These are phyloP conservation scores for Spisula solida DNA, from an alignment of 2,888 invertebrate species.

Conservation along the genomic window DNA sequence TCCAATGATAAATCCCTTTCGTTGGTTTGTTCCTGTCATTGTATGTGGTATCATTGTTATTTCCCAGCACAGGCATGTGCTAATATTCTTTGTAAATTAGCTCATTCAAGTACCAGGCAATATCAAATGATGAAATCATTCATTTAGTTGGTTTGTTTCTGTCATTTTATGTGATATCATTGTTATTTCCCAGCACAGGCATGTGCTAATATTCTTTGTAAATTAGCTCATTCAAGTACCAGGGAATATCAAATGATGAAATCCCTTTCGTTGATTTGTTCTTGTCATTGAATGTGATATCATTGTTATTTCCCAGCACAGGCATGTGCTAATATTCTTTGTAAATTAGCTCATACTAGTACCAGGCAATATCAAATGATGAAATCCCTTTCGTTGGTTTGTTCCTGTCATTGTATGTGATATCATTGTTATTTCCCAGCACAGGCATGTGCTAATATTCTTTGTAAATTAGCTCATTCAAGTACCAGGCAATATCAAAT, in stretches of 20 bases:
- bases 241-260: not conserved
- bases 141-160: not conserved
- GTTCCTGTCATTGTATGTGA: not conserved
- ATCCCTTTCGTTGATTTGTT: not conserved
- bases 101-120: constrained; percentile 6
- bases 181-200: not conserved
- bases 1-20: not conserved
- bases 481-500: not conserved
- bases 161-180: not conserved
- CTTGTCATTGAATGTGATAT: not conserved
- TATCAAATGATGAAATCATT: not conserved
- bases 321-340: not conserved
- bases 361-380: not conserved
- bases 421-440: not conserved
- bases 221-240: not conserved
- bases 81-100: not conserved
- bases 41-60: not conserved
- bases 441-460: not conserved
- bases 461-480: not conserved
- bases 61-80: constrained; percentile 11
- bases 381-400: not conserved
- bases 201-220: not conserved
- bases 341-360: not conserved
- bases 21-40: not conserved
- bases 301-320: constrained; percentile 7